Conservation (phyloP, 2,797 vertebrate species). For the Sebastes steindachneri region DNA sequence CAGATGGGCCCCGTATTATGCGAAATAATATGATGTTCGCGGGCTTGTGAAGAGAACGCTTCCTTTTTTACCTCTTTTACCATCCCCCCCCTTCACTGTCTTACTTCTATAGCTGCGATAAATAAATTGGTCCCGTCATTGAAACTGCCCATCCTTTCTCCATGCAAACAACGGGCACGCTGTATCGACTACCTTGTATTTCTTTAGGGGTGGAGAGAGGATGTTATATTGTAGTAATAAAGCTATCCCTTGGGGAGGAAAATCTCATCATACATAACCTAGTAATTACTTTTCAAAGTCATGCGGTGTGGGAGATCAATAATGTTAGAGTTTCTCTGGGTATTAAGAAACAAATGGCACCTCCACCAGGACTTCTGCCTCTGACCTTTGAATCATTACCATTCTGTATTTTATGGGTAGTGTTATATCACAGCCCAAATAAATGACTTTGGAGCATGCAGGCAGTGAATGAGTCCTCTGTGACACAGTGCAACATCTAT, state of each 20-base stretch:
- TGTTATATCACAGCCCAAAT: conserved; percentile 37
- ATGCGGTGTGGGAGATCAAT: conserved; percentile 63
- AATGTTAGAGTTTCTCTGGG: conserved; percentile 56
- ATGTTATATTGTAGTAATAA: conserved; percentile 72
- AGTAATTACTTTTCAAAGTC: conserved; percentile 77
- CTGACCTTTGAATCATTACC: conserved; percentile 71
- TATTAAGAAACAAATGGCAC: conserved; percentile 67
- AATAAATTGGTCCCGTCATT: conserved; percentile 43
- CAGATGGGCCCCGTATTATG: conserved; percentile 23
- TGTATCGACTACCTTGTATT: conserved; percentile 53
- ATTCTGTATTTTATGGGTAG: conserved; percentile 43
- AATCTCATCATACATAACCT: conserved; percentile 71
- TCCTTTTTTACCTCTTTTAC: conserved; percentile 7
- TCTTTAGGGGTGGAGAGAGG: conserved; percentile 33
- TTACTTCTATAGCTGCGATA: conserved; percentile 1
- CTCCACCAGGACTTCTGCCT: conserved; percentile 41
- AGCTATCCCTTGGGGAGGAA: conserved; percentile 52
- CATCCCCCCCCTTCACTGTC: neutral
- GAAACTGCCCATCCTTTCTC: conserved; percentile 19
- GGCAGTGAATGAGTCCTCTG: neutral
- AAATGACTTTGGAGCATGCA: conserved; percentile 34
- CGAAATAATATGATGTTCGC: conserved; percentile 7
- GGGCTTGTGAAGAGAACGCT: neutral
- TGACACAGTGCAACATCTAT: conserved; percentile 25
- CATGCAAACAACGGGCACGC: conserved; percentile 42